Percentiles rank a stretch among this genome's conserved stretches.
These are phyloP conservation scores for Colossoma macropomum DNA, from an alignment of 2,113 vertebrate species.

Conservation along the genomic window DNA sequence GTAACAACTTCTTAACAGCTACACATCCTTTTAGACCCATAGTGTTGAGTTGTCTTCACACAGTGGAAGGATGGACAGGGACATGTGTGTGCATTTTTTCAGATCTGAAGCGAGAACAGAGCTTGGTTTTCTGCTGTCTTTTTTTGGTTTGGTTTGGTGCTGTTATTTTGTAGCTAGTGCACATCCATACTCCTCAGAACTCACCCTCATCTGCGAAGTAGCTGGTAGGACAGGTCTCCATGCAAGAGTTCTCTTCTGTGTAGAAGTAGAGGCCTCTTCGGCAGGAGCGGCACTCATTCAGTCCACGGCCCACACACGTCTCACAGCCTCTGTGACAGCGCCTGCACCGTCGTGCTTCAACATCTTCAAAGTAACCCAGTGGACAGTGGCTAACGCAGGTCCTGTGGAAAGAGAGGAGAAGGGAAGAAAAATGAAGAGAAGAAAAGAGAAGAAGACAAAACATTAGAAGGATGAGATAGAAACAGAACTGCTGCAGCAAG, in stretches of 20 bases:
- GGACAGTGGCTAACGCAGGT: slow-evolving; percentile 88
- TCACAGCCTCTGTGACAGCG: slow-evolving; percentile 87
- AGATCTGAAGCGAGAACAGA: no score
- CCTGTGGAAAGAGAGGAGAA: slow-evolving; percentile 67
- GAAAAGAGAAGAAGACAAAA: neutral
- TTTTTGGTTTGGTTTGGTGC: no score
- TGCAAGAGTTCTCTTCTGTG: slow-evolving; percentile 76
- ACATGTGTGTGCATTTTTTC: no score
- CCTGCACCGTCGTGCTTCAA: slow-evolving; percentile 77
- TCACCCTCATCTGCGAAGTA: slow-evolving; percentile 86
- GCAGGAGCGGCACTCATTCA: slow-evolving; percentile 80
- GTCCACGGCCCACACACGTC: slow-evolving; percentile 73
- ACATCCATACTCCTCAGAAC: slow-evolving; percentile 48
- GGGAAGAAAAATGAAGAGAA: neutral
- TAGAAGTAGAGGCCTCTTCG: slow-evolving; percentile 81
- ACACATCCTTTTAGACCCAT: no score
- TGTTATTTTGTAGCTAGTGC: neutral
- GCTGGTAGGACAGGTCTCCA: slow-evolving; percentile 73
- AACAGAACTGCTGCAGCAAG: neutral
- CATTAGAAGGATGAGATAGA: neutral
- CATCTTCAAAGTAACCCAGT: slow-evolving; percentile 79
- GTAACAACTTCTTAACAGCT: no score
- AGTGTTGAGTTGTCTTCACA: no score
- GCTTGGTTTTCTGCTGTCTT: no score
- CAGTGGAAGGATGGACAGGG: no score